These are phyloP conservation scores for Recurvirostra avosetta DNA, from an alignment of 2,113 vertebrate genomes.

Conservation along the genomic window DNA sequence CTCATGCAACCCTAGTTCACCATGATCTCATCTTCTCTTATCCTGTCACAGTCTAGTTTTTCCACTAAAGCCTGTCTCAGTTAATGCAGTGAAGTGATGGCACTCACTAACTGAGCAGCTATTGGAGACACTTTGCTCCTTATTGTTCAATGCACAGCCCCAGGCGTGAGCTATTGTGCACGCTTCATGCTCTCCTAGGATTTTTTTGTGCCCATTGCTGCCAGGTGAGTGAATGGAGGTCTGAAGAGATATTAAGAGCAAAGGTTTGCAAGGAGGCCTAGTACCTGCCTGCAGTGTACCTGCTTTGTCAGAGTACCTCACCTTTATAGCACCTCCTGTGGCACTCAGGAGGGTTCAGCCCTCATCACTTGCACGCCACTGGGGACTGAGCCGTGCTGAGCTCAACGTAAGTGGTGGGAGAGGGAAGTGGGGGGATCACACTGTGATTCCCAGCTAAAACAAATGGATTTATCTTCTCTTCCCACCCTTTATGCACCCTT, in stretches of 20 bases:
- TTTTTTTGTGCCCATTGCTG: neutral
- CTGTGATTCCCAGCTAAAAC: neutral
- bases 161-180: neutral
- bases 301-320: neutral
- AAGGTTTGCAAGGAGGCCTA: neutral
- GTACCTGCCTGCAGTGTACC: neutral
- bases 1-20: neutral
- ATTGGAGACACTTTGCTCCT: neutral
- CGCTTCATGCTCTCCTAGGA: neutral
- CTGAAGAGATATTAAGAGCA: neutral
- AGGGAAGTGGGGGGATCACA: neutral
- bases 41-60: neutral
- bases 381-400: neutral
- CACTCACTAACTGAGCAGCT: neutral
- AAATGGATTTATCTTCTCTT: neutral
- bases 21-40: neutral
- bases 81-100: neutral
- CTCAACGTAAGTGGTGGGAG: rapidly evolving
- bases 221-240: neutral
- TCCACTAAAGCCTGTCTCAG: neutral
- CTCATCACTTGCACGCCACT: neutral
- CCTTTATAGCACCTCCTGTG: neutral
- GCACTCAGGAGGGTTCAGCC: neutral
- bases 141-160: neutral
- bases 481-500: neutral